Base-by-base conservation (phyloP, 2,113 vertebrate species). In the Podiceps cristatus region DNA sequence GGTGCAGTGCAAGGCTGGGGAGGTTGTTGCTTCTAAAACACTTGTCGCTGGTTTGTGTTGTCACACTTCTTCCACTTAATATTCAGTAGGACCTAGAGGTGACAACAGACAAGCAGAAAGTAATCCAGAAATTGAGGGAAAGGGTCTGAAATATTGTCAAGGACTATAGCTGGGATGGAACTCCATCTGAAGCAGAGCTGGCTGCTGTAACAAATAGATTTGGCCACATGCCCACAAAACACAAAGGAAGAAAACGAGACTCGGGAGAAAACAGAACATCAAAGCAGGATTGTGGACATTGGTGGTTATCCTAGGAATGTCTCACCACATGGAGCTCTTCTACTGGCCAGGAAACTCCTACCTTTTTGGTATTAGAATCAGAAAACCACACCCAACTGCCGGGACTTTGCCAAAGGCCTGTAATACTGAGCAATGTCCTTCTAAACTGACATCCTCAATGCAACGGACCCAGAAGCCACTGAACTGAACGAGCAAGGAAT, bases 1-100 rank as follows among this genome's bases (percentile, higher is more conserved):
- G 28, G 19, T 11, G 37, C 13, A 49, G 1, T 18, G 33, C 15
- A 68, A 82, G 3, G 4, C 2, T 1, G 5, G 58, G 19, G 31
- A 74, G 23, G 47, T 81, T 74, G 13, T 66, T 82, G 16, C 13
- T 66, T 42, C 28, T 60, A 18, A 73, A 81, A 27, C 40, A 71
- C 18, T 64, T 62, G 58, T 19, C 28, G 10, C 56, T 42, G 12
- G 10, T 92, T 92, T 88, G 19, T 79, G 47, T 62, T 69, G 28
- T 53, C 23, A 60, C 8, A 8, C 5, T 76, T 90, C 14, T 68
- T 67, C 42, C 18, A 28, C 16, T 71, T 84, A 77, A 67, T 5
- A 11, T 44, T 73, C 37, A 63, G 5, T 22, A 58, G 86, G 37
- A 66, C 18, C n/a, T 50, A 66, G 81, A 75, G 6, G 6, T 47